Conservation (phyloP, 2,888 invertebrate species). For the Stenurella melanura region DNA sequence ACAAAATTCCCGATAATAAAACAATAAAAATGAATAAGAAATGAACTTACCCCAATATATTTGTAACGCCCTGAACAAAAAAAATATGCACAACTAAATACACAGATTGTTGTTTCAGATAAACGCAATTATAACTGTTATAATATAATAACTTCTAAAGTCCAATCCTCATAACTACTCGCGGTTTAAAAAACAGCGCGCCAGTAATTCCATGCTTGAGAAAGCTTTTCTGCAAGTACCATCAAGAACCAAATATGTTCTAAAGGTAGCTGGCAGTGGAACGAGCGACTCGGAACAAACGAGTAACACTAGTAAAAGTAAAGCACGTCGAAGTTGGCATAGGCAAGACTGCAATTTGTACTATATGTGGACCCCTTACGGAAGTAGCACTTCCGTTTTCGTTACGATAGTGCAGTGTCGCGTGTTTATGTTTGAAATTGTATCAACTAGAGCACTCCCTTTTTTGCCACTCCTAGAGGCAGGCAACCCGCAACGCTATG, state of each 20-base stretch:
- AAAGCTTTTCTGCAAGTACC: slow-evolving; percentile 1
- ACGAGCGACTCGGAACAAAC: slow-evolving; percentile 7
- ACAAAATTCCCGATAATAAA: background rate
- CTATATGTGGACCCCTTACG: slow-evolving; percentile 56
- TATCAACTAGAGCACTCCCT: slow-evolving; percentile 48
- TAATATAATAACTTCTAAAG: background rate
- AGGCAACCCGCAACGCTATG: slow-evolving; percentile 34
- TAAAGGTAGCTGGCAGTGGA: slow-evolving; percentile 3
- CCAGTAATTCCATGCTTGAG: background rate
- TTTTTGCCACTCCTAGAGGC: slow-evolving; percentile 40
- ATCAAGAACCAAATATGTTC: background rate
- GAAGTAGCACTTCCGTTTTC: slow-evolving; percentile 61
- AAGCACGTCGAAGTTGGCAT: slow-evolving; percentile 40
- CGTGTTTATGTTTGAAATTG: slow-evolving; percentile 44
- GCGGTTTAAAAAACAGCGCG: slow-evolving; percentile 24
- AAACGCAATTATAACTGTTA: slow-evolving; percentile 22
- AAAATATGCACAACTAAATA: slow-evolving; percentile 8
- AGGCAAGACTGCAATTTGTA: slow-evolving; percentile 42
- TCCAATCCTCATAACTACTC: background rate
- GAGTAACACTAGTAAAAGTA: slow-evolving; percentile 44
- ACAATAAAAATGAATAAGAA: background rate
- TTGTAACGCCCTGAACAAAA: slow-evolving; percentile 8
- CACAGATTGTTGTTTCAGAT: background rate
- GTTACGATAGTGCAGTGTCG: slow-evolving; percentile 51
- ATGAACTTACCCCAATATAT: slow-evolving; percentile 10